Conservation (phyloP, 2,888 invertebrate genomes). For the Sepiola atlantica region DNA sequence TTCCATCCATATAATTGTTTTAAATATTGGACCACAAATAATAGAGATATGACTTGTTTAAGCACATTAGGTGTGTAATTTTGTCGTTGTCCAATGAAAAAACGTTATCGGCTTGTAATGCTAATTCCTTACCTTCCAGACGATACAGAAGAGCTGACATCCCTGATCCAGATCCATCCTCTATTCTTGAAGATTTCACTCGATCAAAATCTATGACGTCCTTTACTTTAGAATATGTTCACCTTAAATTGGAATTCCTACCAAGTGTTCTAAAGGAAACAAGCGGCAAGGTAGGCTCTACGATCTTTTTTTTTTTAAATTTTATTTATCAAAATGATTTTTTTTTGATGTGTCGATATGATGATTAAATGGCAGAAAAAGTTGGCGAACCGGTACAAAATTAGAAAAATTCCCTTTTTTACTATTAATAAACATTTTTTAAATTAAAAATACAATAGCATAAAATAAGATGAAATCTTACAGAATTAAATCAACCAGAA, state of each 20-base stretch:
- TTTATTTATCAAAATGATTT: not conserved
- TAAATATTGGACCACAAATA: too few species aligned
- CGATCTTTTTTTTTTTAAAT: not conserved
- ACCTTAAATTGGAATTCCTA: not conserved
- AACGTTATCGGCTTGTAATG: too few species aligned
- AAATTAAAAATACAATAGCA: too few species aligned
- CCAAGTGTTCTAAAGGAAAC: not conserved
- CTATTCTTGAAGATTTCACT: not conserved
- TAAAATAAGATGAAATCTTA: too few species aligned
- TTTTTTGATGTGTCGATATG: not conserved
- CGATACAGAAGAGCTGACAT: not conserved
- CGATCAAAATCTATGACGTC: not conserved
- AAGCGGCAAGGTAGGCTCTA: not conserved
- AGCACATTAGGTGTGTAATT: too few species aligned
- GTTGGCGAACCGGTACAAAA: too few species aligned
- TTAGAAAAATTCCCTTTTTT: too few species aligned
- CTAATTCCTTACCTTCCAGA: not conserved
- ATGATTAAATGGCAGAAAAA: not conserved
- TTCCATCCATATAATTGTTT: too few species aligned
- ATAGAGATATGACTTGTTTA: too few species aligned
- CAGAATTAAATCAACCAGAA: too few species aligned
- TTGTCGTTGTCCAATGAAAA: too few species aligned
- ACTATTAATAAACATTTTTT: too few species aligned
- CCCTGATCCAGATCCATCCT: not conserved
- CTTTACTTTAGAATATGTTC: not conserved